These are phyloP conservation scores for Oxygymnocypris stewartii DNA, from an alignment of 2,113 vertebrate genomes.

Conservation along the genomic window DNA sequence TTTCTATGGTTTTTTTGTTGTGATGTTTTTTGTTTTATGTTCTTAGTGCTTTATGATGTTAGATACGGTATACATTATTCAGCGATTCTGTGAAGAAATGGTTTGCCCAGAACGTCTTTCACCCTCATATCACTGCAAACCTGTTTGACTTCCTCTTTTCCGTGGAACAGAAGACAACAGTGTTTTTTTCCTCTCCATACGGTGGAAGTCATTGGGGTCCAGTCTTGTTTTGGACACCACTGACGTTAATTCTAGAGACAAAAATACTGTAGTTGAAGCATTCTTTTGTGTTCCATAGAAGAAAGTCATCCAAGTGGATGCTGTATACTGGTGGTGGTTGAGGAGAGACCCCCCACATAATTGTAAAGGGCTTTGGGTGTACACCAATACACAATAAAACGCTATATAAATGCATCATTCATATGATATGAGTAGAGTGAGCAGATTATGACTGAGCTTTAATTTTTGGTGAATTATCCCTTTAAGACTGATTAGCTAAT, in stretches of 20 bases:
- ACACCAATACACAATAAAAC: too few relatives aligned
- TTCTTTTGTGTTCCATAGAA: not conserved
- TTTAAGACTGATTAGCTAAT: not conserved
- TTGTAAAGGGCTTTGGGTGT: too few relatives aligned
- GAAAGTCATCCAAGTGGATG: too few relatives aligned
- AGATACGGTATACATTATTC: not conserved
- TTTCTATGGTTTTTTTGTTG: not conserved
- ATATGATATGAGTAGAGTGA: not conserved
- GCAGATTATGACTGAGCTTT: not conserved
- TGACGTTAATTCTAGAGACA: not conserved
- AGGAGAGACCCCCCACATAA: too few relatives aligned
- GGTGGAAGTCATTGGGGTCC: not conserved
- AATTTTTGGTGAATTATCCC: not conserved
- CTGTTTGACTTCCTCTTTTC: not conserved
- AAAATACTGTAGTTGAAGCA: not conserved
- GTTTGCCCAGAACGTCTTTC: not conserved
- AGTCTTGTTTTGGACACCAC: not conserved
- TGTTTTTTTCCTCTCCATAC: not conserved
- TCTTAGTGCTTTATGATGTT: not conserved
- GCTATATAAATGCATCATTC: too few relatives aligned
- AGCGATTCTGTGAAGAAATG: not conserved
- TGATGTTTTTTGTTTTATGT: not conserved
- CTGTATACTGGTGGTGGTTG: too few relatives aligned
- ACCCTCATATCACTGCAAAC: not conserved
- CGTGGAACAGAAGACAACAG: not conserved